phyloP scores from a whole-genome alignment of 1,140 invertebrate species.

The Drosophila murphyi region DNA sequence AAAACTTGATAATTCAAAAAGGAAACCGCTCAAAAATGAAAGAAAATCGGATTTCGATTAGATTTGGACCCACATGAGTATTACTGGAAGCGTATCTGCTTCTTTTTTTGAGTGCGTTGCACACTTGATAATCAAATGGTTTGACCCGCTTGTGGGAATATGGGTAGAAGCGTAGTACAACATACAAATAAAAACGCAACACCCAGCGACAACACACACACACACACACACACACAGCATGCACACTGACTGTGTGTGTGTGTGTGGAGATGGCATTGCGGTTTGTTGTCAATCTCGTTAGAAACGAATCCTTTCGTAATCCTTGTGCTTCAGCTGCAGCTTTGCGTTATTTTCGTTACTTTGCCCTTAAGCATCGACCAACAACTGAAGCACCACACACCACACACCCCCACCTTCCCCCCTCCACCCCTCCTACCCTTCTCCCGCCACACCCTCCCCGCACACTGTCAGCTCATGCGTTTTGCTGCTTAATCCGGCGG shows the following conservation, averaged over 20 bases:
- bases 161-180: slow-evolving; percentile 15
- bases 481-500: slow-evolving; percentile 74
- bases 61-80: neutral
- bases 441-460: neutral
- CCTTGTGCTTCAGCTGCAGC: slow-evolving; percentile 78
- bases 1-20: too few relatives aligned
- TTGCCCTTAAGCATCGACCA: slow-evolving; percentile 56
- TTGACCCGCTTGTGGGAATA: slow-evolving; percentile 8
- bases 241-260: slow-evolving; percentile 10
- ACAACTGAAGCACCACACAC: slow-evolving; percentile 21
- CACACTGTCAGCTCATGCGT: slow-evolving; percentile 52
- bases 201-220: slow-evolving; percentile 31
- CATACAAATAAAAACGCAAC: slow-evolving; percentile 63
- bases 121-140: neutral
- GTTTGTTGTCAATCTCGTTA: slow-evolving; percentile 83
- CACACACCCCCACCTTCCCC: slow-evolving; percentile 1
- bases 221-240: neutral
- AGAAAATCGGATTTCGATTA: too few relatives aligned
- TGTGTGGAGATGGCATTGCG: slow-evolving; percentile 57
- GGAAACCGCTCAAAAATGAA: too few relatives aligned
- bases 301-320: slow-evolving; percentile 83
- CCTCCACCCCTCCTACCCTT: neutral
- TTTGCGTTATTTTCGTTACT: slow-evolving; percentile 67
- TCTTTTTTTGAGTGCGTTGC: slow-evolving; percentile 12
- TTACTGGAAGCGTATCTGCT: neutral